Evolutionary conservation across 2,888 invertebrate genomes (phyloP), one percentile per base, ranked within the genome.

Genomic region (Ichneumoninae sp.): DNA sequence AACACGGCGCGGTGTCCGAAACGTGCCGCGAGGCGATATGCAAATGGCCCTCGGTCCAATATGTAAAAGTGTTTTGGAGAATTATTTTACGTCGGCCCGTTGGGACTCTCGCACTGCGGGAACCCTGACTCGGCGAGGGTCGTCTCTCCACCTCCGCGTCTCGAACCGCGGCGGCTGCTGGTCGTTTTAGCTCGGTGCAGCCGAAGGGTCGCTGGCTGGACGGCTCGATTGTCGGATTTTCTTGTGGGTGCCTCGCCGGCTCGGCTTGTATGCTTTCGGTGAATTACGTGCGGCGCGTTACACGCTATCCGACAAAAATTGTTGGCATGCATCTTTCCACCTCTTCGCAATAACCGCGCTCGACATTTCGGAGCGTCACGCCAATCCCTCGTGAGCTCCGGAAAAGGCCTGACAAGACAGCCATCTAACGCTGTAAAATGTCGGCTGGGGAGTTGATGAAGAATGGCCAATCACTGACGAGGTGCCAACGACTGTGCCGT

Each of bases 1-100:
- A 82, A 77, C 83, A 63, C 65, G 40, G 78, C 78, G 78, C 74
- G 66, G 82, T 70, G 78, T 79, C 83, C 81, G 74, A 77, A 85
- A 83, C 81, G 78, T 82, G 82, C 83, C 86, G 85, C 83, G 78
- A 85, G 87, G 85, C 85, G 86, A 85, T 86, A 86, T 87, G 87
- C 86, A 87, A 87, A 87, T 87, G 81, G 78, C 81, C 81, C 52
- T 19, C 76, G 74, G 81, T 86, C 86, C 86, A 88, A 88, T 87
- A 88, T 88, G 87, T 87, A 88, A 88, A 88, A 88, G 87, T 88
- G 86, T 86, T 83, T 86, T 85, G 86, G 86, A 75, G 81, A 82
- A 87, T 87, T 87, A 87, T 87, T 88, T 88, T 80, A 86, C 85
- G 85, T 87, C 82, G 74, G 83, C 68, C 87, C 85, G 78, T 76